Conservation (phyloP, 2,888 invertebrate species). For the Limnephilus lunatus region DNA sequence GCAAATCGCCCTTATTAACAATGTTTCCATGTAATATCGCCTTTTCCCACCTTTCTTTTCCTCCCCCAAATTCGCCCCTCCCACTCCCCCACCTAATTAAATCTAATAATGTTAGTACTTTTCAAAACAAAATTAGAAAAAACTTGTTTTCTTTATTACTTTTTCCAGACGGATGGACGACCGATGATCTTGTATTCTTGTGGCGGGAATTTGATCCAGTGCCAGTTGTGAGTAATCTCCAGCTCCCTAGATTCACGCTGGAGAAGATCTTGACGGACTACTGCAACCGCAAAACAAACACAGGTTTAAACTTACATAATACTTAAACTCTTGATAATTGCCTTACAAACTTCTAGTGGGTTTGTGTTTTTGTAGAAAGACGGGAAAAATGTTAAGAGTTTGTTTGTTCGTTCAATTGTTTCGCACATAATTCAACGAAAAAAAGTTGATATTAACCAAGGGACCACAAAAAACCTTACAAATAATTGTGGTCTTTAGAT, state of each 20-base stretch:
- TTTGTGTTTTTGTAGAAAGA: too few species aligned
- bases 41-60: too few species aligned
- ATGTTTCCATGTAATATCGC: too few species aligned
- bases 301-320: constrained; percentile 79
- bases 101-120: too few species aligned
- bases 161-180: constrained; percentile 95
- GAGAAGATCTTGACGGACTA: constrained; percentile 97
- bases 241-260: constrained; percentile 95
- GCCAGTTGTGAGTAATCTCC: constrained; percentile 95
- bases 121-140: too few species aligned
- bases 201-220: constrained; percentile 96
- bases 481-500: background rate
- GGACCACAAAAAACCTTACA: background rate
- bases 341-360: background rate
- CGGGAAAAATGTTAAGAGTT: background rate
- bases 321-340: background rate
- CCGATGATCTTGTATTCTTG: constrained; percentile 95
- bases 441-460: background rate
- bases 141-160: background rate
- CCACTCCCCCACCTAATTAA: too few species aligned
- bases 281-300: constrained; percentile 97
- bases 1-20: too few species aligned
- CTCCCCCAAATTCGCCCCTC: too few species aligned
- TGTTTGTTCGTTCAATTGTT: background rate
- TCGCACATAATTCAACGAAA: background rate